Evolutionary conservation across 2,113 vertebrate genomes (phyloP).

Genomic region (Shinisaurus crocodilurus): DNA sequence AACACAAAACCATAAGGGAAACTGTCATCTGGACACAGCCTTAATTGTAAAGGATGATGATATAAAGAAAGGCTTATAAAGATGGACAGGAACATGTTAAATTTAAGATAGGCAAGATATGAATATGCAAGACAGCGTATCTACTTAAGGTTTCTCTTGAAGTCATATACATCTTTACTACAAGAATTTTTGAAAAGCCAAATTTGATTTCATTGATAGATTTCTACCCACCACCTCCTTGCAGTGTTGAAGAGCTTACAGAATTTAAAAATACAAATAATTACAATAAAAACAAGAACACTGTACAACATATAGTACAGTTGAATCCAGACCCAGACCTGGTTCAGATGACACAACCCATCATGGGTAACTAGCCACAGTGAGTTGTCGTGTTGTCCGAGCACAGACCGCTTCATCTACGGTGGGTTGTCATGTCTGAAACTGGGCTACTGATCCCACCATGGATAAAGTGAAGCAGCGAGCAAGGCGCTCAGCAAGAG

Average conservation of each 20-base stretch:
- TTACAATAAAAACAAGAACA: background rate
- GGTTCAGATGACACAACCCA: too few species aligned
- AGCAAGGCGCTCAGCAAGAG: too few species aligned
- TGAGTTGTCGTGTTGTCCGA: too few species aligned
- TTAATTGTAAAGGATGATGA: background rate
- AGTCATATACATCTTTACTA: background rate
- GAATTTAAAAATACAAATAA: background rate
- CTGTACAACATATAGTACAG: background rate
- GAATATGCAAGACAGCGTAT: background rate
- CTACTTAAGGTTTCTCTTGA: background rate
- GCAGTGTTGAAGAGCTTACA: background rate
- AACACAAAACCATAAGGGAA: background rate
- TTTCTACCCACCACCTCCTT: background rate
- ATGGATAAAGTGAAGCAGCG: too few species aligned
- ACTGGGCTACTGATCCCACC: too few species aligned
- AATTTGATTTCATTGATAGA: background rate
- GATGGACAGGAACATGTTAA: background rate
- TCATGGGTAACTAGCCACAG: too few species aligned
- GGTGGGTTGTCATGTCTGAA: too few species aligned
- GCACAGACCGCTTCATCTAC: too few species aligned
- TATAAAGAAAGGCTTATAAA: background rate
- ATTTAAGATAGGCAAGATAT: background rate
- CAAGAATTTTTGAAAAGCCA: background rate
- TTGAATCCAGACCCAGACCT: background rate
- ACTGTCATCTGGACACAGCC: background rate